Evolutionary conservation across 2,797 vertebrate genomes (phyloP).

Genomic region (Amblyraja radiata): DNA sequence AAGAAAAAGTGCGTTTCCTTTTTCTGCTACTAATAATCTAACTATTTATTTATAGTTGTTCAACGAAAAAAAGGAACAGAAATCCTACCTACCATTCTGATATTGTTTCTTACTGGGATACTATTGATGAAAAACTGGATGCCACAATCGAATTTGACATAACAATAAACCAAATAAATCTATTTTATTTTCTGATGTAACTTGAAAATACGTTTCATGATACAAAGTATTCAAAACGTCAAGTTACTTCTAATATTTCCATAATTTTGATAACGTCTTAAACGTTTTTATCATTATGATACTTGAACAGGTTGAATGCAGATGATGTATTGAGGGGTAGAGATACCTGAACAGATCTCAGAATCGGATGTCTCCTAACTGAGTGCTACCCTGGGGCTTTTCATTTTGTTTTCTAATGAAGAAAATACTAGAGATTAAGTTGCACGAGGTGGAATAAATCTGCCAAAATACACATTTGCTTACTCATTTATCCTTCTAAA

Average conservation of each 20-base stretch:
- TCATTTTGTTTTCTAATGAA: slow-evolving; percentile 25
- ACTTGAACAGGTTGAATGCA: slow-evolving; percentile 3
- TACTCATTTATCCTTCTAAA: not conserved
- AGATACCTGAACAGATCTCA: not conserved
- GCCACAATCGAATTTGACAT: not conserved
- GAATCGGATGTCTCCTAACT: not conserved
- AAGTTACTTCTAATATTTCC: not conserved
- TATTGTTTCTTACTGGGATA: not conserved
- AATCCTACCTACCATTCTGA: not conserved
- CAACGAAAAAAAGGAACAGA: not conserved
- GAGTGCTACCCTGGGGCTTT: slow-evolving; percentile 1
- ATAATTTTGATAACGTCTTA: slow-evolving; percentile 4
- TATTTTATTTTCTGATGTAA: not conserved
- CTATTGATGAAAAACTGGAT: not conserved
- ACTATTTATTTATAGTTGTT: not conserved
- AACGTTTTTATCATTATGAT: not conserved
- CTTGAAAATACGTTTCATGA: slow-evolving; percentile 2
- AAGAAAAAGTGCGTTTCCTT: not conserved
- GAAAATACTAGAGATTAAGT: slow-evolving; percentile 16
- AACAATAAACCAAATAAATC: not conserved
- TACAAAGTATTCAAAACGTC: not conserved
- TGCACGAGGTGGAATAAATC: not conserved
- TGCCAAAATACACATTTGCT: not conserved
- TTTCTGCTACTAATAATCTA: not conserved
- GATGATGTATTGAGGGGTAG: not conserved